Evolutionary conservation across 2,113 vertebrate species (phyloP), one percentile per base, ranked within the genome.

Genomic region (Glaucomys volans): DNA sequence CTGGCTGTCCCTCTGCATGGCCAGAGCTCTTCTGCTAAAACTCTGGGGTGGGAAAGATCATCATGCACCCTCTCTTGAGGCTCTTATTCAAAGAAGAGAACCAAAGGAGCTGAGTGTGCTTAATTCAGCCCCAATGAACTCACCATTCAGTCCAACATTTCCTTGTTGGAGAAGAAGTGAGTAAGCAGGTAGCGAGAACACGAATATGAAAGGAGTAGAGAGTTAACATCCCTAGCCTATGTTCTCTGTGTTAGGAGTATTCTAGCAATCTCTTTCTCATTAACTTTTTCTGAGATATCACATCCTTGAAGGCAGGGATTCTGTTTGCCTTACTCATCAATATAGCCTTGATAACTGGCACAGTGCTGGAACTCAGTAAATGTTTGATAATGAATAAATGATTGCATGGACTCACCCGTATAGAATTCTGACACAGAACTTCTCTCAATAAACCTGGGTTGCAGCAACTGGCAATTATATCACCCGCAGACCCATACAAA

Each of bases 321-420:
- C 44, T 87, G 17, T 85, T 92, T 94, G 57, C 59, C 8, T 93
- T 88, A 32, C 35, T 80, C 81, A 8, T 59, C 59, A 92, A 13
- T 54, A 30, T 82, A 64, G 77, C 82, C 90, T 91, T 81, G 35
- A 35, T 42, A 82, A 67, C 72, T 75, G 40, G 71, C 37, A 84
- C 52, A 74, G 24, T 52, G 28, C 18, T 80, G 16, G 35, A 50
- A 64, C 47, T 86, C 44, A 87, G 82, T n/a, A 74, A 84, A 69
- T 94, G 94, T 79, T 81, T 92, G 42, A 96, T n/a, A 85, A 86
- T 67, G 62, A 91, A 79, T 77, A 81, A 89, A 77, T 50, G 74
- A 91, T 83, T 84, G 10, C 7, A 32, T 74, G 62, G 17, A 11
- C 4, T 90, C 47, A 52, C 35, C 44, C 13, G 10, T 52, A 18